Conservation (phyloP, 2,113 vertebrate species). For the Macrotus californicus region DNA sequence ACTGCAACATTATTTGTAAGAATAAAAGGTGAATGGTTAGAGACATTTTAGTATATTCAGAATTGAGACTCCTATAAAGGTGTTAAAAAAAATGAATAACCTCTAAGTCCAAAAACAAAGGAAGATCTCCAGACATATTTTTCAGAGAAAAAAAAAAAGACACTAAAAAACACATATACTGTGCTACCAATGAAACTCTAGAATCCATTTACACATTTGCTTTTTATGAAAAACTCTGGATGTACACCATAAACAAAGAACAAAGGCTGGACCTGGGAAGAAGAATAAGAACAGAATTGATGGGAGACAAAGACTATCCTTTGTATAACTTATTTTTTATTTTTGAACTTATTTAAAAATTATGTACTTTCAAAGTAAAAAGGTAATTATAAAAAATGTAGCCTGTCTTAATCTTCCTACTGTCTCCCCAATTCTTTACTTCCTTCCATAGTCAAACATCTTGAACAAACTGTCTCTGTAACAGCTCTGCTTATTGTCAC, state of each 20-base stretch:
- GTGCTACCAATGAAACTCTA: background rate
- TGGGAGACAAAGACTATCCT: background rate
- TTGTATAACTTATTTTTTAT: background rate
- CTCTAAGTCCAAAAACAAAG: background rate
- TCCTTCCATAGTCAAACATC: background rate
- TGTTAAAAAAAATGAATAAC: background rate
- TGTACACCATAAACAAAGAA: background rate
- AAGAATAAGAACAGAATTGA: background rate
- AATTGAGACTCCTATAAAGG: background rate
- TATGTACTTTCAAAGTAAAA: background rate
- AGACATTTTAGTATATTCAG: background rate
- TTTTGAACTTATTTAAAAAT: background rate
- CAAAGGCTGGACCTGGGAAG: background rate
- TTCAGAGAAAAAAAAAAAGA: background rate
- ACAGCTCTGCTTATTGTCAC: background rate
- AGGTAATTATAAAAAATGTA: background rate
- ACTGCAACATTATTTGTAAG: background rate
- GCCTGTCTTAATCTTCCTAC: background rate
- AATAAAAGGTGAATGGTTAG: background rate
- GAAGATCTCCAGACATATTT: background rate
- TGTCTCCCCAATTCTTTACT: background rate
- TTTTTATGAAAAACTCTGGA: background rate
- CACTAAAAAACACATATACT: background rate
- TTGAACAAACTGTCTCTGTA: background rate
- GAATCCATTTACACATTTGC: background rate